These are phyloP conservation scores for Megaleporinus macrocephalus DNA, from an alignment of 2,113 vertebrate species.

Conservation along the genomic window DNA sequence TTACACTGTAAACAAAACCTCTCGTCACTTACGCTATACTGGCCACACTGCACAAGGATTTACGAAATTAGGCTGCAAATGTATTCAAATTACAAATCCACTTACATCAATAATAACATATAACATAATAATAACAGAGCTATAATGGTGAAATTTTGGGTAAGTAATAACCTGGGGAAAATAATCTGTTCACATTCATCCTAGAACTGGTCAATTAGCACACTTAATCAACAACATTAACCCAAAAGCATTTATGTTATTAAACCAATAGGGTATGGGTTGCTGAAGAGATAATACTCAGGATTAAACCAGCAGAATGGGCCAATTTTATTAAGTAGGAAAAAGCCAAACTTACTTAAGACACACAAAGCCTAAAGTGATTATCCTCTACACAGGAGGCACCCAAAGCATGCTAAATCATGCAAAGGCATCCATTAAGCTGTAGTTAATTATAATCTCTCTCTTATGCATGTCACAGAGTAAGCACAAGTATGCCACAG, in stretches of 20 bases:
- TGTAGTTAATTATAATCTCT: conserved; percentile 15
- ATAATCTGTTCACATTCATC: too few relatives aligned
- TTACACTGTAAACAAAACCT: too few relatives aligned
- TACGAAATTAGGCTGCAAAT: too few relatives aligned
- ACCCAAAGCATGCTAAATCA: background rate
- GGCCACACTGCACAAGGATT: too few relatives aligned
- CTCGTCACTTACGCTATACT: too few relatives aligned
- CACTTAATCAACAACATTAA: background rate
- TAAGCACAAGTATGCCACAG: background rate
- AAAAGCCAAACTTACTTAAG: background rate
- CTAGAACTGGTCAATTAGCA: too few relatives aligned
- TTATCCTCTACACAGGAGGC: background rate
- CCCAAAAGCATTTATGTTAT: background rate
- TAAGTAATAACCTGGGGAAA: too few relatives aligned
- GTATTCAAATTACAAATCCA: too few relatives aligned
- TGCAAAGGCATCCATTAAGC: background rate
- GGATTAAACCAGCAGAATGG: background rate
- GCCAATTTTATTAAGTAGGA: background rate
- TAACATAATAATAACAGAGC: too few relatives aligned
- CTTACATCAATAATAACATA: too few relatives aligned
- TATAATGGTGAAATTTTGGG: too few relatives aligned
- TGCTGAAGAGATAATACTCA: background rate
- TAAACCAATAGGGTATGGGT: background rate
- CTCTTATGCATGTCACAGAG: background rate
- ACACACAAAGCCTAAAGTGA: background rate